These are phyloP conservation scores for Pentamera pediparva DNA, from an alignment of 53 echinoderm and acorn worm species.

Conservation along the genomic window DNA sequence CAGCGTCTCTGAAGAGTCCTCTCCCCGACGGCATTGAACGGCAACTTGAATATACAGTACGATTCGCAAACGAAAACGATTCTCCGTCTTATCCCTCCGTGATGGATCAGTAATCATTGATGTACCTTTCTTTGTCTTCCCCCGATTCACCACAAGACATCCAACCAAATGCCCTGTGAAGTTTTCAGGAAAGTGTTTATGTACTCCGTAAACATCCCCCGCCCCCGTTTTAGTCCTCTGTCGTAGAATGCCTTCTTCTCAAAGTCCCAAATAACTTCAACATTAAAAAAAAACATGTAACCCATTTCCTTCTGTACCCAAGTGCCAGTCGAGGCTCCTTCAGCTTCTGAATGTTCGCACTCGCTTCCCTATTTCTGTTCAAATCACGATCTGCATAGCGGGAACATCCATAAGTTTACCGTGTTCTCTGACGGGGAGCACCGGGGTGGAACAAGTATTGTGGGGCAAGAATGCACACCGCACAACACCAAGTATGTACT, in stretches of 20 bases:
- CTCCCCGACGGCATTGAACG: too few relatives aligned
- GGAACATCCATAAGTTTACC: constrained; percentile 57
- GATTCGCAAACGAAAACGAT: too few relatives aligned
- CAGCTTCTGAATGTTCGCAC: constrained; percentile 20
- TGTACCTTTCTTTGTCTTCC: constrained; percentile 29
- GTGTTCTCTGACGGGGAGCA: constrained; percentile 36
- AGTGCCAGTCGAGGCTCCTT: constrained; percentile 36
- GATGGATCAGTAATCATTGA: constrained; percentile 29
- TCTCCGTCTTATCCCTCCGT: too few relatives aligned
- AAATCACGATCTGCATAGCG: constrained; percentile 49
- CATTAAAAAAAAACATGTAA: constrained; percentile 28
- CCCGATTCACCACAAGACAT: constrained; percentile 49
- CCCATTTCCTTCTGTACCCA: constrained; percentile 67
- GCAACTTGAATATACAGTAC: too few relatives aligned
- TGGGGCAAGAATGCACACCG: constrained; percentile 48
- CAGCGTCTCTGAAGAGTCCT: too few relatives aligned
- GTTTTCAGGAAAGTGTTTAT: constrained; percentile 53
- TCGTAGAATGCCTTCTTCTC: constrained; percentile 10
- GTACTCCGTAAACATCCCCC: constrained; percentile 45
- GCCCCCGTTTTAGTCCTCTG: constrained; percentile 6
- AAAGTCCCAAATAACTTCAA: constrained; percentile 69
- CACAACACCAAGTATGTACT: constrained; percentile 50
- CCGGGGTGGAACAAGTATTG: constrained; percentile 32
- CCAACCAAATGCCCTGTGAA: constrained; percentile 55
- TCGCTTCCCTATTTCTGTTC: constrained; percentile 24